Base-by-base conservation (phyloP, 2,888 invertebrate species). In the Caenorhabditis auriculariae region DNA sequence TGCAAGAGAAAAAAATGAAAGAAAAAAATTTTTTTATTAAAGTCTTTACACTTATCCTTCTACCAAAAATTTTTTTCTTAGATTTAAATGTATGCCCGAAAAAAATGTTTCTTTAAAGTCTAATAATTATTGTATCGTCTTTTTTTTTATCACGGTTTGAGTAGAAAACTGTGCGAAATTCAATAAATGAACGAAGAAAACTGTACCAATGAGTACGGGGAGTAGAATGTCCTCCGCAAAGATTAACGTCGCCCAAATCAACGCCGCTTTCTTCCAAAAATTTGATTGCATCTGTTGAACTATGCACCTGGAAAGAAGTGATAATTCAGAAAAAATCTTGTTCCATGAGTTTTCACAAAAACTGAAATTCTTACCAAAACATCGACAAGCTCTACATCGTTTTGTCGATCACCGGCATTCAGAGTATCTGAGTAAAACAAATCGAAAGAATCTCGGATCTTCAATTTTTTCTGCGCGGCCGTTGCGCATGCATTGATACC, bases 161-260 rank as follows among this genome's bases (percentile, higher is more conserved):
- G n/a, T n/a, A n/a, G n/a, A n/a, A n/a, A n/a, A n/a, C n/a, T 41
- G 15, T 17, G 41, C 7, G 41, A 7, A n/a, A 9, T n/a, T 41
- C 12, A n/a, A 41, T 41, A n/a, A 7, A 19, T 12, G 19, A 41
- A 19, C 7, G 19, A 38, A 4, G 4, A 54, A 54, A 12, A 5
- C 44, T 59, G 32, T 39, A 77, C 81, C 81, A 81, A 48, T 81
- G 81, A 2, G 80, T 81, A 19, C 81, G 50, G 4, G 81, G 72
- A 4, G 78, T 77, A 0, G 75, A 69, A 46, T 81, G 81, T 2
- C 81, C 81, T 6, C 81, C 81, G 44, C 79, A 81, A n/a, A 81
- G 55, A 55, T 81, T 81, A 27, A 81, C 65, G 54, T 77, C 81
- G 6, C 66, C 63, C 52, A 81, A 59, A 54, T 80, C 69, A 24